Evolutionary conservation across 2,888 invertebrate genomes (phyloP).

Genomic region (Physocephala rufipes): DNA sequence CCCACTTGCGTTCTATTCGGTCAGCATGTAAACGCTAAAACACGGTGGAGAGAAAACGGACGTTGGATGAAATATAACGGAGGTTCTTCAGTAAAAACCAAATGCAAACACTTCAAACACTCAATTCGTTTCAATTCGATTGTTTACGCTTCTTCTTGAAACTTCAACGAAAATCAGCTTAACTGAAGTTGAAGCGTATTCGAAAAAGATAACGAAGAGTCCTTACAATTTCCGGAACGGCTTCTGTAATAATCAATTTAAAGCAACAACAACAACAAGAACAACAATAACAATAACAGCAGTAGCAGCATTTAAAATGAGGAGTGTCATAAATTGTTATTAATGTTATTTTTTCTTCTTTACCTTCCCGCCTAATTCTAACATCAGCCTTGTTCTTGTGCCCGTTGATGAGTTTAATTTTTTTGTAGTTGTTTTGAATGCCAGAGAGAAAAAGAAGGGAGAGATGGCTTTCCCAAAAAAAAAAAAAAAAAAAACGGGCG

Average conservation of each 20-base stretch:
- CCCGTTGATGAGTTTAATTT: too few species aligned
- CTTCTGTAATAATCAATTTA: neutral
- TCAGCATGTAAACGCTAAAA: too few species aligned
- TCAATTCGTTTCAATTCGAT: slow-evolving; percentile 27
- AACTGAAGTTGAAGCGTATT: neutral
- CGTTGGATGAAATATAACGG: too few species aligned
- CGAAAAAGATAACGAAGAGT: neutral
- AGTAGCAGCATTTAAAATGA: neutral
- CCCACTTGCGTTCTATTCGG: too few species aligned
- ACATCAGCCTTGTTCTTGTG: too few species aligned
- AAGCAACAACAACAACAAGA: neutral
- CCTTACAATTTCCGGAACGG: neutral
- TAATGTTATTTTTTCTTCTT: too few species aligned
- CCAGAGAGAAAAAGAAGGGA: neutral
- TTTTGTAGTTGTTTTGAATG: slow-evolving; percentile 6
- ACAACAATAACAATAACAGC: neutral
- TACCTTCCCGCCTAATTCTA: too few species aligned
- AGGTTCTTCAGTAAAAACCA: slow-evolving; percentile 31
- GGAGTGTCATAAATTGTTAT: too few species aligned
- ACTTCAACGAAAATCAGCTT: slow-evolving; percentile 9
- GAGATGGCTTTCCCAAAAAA: neutral
- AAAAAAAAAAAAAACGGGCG: neutral
- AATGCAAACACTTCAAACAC: slow-evolving; percentile 33
- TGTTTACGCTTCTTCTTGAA: slow-evolving; percentile 19
- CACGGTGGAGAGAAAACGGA: neutral